Base-by-base conservation (phyloP, 2,113 vertebrate genomes). In the Phainopepla nitens region DNA sequence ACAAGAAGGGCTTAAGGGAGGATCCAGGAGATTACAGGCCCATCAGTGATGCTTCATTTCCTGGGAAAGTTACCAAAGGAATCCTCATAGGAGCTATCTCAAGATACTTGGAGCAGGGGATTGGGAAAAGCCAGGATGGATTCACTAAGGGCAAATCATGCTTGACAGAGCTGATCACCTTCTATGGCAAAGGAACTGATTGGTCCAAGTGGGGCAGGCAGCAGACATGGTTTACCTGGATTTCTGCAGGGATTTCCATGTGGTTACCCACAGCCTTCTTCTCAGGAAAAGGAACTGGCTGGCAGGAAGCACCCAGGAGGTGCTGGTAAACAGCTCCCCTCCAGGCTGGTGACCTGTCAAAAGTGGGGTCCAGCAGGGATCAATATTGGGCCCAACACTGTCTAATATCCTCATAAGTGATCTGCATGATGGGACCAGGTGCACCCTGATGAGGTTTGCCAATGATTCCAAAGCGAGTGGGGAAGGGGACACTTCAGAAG, bases 141-240 rank as follows among this genome's bases (percentile, higher is more conserved):
- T 76, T 89, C 62, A 54, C 31, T 9, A 19, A 13, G 14, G 29
- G 29, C 17, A 54, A 61, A 31, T 13, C 0, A 1, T 61, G 14
- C n/a, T 35, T 82, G 62, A 35, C 28, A 82, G 64, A 89, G 11
- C 29, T 41, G 25, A 35, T 69, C 9, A 24, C 54, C 12, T 78
- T 25, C 58, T 33, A 0, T 3, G 11, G 39, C 47, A 45, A 15
- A 70, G 51, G 28, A 71, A 44, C 13, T 41, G 45, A n/a, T 85
- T 0, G 0, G 28, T 39, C 27, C 24, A 24, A 8, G n/a, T 11
- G 42, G 8, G 42, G 5, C 0, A 0, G 39, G 16, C 0, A 0
- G 24, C 0, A 0, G 3, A 6, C 14, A 17, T 9, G 13, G 31
- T 17, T 41, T 25, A 27, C 58, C 16, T 73, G 49, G 21, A 41